phyloP scores from a whole-genome alignment of 2,888 invertebrate genomes.

The Geophilus truncorum region DNA sequence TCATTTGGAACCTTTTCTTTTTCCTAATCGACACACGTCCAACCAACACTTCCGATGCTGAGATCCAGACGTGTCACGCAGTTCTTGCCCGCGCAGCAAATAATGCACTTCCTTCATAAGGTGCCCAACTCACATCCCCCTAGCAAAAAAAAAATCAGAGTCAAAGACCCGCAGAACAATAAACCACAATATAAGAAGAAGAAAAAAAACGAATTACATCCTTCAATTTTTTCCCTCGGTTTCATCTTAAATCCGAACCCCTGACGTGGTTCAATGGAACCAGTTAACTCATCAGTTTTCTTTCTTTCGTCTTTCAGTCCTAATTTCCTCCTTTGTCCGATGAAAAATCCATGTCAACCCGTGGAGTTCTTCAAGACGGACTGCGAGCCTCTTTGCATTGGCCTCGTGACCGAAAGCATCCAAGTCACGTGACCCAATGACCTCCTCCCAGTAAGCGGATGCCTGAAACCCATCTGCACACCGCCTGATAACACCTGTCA shows the following conservation, averaged over 20 bases:
- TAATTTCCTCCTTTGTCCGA: not conserved
- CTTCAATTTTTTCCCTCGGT: too few species aligned
- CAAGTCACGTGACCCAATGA: conserved; percentile 16
- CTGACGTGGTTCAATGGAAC: not conserved
- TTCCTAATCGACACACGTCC: conserved; percentile 20
- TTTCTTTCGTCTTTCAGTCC: not conserved
- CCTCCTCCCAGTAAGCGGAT: conserved; percentile 16
- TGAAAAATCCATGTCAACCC: not conserved
- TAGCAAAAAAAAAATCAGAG: not conserved
- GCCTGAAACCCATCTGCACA: conserved; percentile 5
- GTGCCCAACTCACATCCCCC: not conserved
- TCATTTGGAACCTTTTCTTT: conserved; percentile 4
- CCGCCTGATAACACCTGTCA: conserved; percentile 16
- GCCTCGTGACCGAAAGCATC: not conserved
- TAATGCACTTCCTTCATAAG: conserved; percentile 1
- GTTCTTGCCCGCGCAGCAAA: not conserved
- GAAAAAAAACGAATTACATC: too few species aligned
- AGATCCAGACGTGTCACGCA: not conserved
- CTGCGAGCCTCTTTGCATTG: not conserved
- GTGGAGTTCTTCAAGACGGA: not conserved
- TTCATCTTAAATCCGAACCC: not conserved
- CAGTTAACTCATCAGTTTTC: not conserved
- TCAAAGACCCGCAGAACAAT: not conserved
- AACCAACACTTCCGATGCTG: not conserved
- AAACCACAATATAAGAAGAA: not conserved